Base-by-base conservation (phyloP, 2,113 vertebrate species). In the Stomatorhinus ivindoensis region DNA sequence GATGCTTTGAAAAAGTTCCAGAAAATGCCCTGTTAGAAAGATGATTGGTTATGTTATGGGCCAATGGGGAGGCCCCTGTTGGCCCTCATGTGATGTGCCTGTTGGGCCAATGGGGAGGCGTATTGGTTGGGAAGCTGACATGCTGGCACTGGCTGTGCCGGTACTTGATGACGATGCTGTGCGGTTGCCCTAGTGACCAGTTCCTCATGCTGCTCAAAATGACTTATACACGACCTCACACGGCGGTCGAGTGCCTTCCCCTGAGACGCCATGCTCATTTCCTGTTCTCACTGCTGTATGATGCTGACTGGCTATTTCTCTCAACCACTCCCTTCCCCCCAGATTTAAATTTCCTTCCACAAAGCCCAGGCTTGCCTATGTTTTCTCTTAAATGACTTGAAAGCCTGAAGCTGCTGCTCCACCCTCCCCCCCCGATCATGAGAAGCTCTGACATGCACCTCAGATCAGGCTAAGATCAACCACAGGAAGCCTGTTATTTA, bases 11-110 rank as follows among this genome's bases (percentile, higher is more conserved):
- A 58, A 87, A 21, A 42, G 86, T 87, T 87, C 35, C 39, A 24
- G 86, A 87, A 51, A 86, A 86, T 35, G 85, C n/a, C n/a, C 86
- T 87, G 50, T 55, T 42, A 35, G 85, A 44, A n/a, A 50, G n/a
- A 15, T 55, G 84, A 86, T 27, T 46, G 47, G 24, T 11, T n/a
- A 48, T 21, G 51, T 21, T 53, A 21, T 86, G 46, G n/a, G 21
- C 48, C n/a, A 86, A 35, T 31, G 61, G 13, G 83, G 44, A 84
- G n/a, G 27, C 21, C 47, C 24, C 82, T 44, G 44, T 86, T 53
- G 10, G 51, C 50, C 83, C 21, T 69, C 61, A 27, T 69, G 42
- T 47, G 24, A 24, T 86, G 39, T 24, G 27, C 85, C n/a, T 86
- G 85, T 11, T 86, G 46, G 24, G 21, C n/a, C n/a, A 86, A 31